Evolutionary conservation across 1,140 invertebrate species (phyloP), one percentile per base, ranked within the genome.

Genomic region (Antheraea mylitta): DNA sequence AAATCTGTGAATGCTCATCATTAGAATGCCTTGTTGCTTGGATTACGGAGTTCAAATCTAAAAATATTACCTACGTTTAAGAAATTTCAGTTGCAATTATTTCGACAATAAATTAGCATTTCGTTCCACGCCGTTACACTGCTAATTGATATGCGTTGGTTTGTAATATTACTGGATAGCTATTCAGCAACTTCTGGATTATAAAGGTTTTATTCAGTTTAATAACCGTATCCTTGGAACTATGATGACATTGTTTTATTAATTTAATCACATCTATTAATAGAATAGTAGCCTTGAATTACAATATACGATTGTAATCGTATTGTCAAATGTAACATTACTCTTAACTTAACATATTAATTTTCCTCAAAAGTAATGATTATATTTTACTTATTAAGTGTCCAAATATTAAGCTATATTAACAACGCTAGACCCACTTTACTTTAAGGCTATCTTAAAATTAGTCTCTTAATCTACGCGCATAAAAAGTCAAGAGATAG

Each of bases 71-170:
- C 45, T n/a, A 53, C 16, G 45, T 53, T 53, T 53, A 53, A 53
- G 45, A 53, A 53, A 53, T 53, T 53, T 53, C 11, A 53, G 16
- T 53, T 53, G 45, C 45, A 10, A 53, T 53, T 53, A 53, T 53
- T 53, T 53, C 45, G 45, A 53, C 45, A 53, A 53, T 53, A 16
- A n/a, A 53, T 53, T 53, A 53, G 16, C 45, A 16, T 53, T 53
- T 53, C 45, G 45, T 53, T 53, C 45, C 45, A 53, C 16, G 45
- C 16, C 45, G 45, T 53, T 53, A 53, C 45, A 53, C 45, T 53
- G 16, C 45, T 53, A 53, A 53, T 53, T 53, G 45, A 53, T 53
- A n/a, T 53, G 45, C 45, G 45, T 53, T 53, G 45, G 45, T 53
- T 53, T 1, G 45, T 16, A 53, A 53, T 53, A 53, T 16, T 53